A percentile compares a stretch with the other conserved stretches of the same genome.
Conservation (phyloP, 2,888 invertebrate species). For the Pollenia griseotomentosa region DNA sequence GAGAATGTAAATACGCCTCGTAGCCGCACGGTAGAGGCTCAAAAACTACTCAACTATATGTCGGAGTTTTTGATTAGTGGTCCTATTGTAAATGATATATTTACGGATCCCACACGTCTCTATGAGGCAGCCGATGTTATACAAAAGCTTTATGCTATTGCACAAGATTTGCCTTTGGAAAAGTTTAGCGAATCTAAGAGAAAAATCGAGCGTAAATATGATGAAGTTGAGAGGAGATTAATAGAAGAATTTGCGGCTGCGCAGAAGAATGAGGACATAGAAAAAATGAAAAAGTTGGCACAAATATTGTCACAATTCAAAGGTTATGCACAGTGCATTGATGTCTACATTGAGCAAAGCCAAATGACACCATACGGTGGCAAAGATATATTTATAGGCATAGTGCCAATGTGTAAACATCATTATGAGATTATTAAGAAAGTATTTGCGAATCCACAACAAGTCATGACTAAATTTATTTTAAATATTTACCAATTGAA, state of each 20-base stretch:
- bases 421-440: constrained; percentile 93
- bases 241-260: constrained; percentile 97
- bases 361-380: constrained; percentile 95
- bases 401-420: constrained; percentile 94
- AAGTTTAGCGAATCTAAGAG: constrained; percentile 94
- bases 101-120: constrained; percentile 90
- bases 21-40: constrained; percentile 96
- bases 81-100: constrained; percentile 92
- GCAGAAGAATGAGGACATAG: constrained; percentile 92
- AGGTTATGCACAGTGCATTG: constrained; percentile 97
- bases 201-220: constrained; percentile 94
- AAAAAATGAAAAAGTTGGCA: constrained; percentile 97
- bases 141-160: constrained; percentile 97
- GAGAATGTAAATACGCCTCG: constrained; percentile 98
- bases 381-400: constrained; percentile 95
- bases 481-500: constrained; percentile 97
- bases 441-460: constrained; percentile 97
- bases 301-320: constrained; percentile 97
- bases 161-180: constrained; percentile 95
- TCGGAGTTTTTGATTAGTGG: constrained; percentile 95
- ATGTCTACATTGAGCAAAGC: constrained; percentile 98
- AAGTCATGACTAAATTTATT: constrained; percentile 99
- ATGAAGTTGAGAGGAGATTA: constrained; percentile 93
- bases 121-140: constrained; percentile 98
- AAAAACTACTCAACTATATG: constrained; percentile 95